Evolutionary conservation across 1,140 invertebrate genomes (phyloP), one percentile per base, ranked within the genome.

Genomic region (Drosophila sp.): DNA sequence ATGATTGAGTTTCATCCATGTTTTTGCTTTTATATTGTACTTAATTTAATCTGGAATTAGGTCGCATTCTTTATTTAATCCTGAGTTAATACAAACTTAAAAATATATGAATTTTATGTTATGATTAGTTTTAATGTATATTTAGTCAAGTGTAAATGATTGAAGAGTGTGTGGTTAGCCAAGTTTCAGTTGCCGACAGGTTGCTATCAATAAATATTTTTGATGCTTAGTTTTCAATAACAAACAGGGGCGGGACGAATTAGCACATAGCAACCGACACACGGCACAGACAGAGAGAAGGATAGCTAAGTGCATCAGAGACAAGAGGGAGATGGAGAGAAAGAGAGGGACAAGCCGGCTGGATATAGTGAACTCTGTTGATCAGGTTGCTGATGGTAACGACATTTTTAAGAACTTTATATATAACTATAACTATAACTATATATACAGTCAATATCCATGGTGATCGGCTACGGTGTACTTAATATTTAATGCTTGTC

Each of bases 201-300:
- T 86, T 84, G 80, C 80, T 80, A 80, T 77, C 80, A 86, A 84
- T 86, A 84, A 86, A 84, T 75, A 61, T 63, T 76, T 66, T 75
- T 82, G 57, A 83, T 72, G 76, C 80, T 83, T 83, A 83, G 76
- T 83, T 82, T 84, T 84, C 81, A 81, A 84, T 84, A 84, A 87
- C 81, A 84, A 84, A 86, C 81, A 80, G 57, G 43, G 67, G 48
- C 14, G 25, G 45, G 13, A 38, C 11, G 29, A 48, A 25, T 46
- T 29, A 57, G 27, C 73, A 71, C 81, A 25, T 80, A 66, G 82
- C 81, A 84, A 84, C 81, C 64, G 48, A 29, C 29, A 34, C n/a
- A 32, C 13, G 25, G 4, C 41, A 46, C 9, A 40, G 21, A 32
- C 32, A 41, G 36, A 43, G 16, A n/a, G 46, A 36, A 25, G 8